A percentile compares a stretch with the other conserved stretches of the same genome.
Evolutionary conservation across 2,797 vertebrate species (phyloP).

Genomic region (Melanotaenia parkinsoni): DNA sequence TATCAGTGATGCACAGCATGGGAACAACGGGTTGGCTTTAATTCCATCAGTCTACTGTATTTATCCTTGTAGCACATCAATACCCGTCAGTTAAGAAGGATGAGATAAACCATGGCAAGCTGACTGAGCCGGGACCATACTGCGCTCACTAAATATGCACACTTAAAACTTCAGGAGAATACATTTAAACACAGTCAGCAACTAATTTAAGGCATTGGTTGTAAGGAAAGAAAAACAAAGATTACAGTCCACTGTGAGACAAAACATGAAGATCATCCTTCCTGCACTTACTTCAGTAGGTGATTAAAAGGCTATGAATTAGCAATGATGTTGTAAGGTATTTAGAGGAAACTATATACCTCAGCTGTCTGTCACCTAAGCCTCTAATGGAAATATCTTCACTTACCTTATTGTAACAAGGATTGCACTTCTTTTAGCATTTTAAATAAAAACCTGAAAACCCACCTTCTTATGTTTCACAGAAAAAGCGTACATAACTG

Average conservation of each 20-base stretch:
- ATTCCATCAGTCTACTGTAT: slow-evolving; percentile 77
- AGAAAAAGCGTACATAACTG: slow-evolving; percentile 54
- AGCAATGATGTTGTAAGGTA: slow-evolving; percentile 77
- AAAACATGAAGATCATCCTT: slow-evolving; percentile 69
- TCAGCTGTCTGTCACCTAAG: slow-evolving; percentile 69
- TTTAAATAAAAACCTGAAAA: slow-evolving; percentile 61
- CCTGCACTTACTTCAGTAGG: slow-evolving; percentile 65
- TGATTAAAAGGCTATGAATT: slow-evolving; percentile 80
- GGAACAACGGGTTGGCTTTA: slow-evolving; percentile 78
- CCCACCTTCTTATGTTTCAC: slow-evolving; percentile 50
- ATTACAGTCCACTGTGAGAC: slow-evolving; percentile 52
- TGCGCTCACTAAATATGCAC: slow-evolving; percentile 53
- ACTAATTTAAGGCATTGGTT: slow-evolving; percentile 49
- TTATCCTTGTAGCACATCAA: slow-evolving; percentile 80
- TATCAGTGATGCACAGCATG: slow-evolving; percentile 79
- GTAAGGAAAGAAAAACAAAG: slow-evolving; percentile 60
- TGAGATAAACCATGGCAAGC: slow-evolving; percentile 72
- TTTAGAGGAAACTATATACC: slow-evolving; percentile 77
- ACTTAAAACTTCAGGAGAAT: slow-evolving; percentile 56
- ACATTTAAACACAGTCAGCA: slow-evolving; percentile 33
- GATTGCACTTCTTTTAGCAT: slow-evolving; percentile 61
- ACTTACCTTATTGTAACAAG: slow-evolving; percentile 77
- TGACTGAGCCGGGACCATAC: slow-evolving; percentile 53
- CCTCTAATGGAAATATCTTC: slow-evolving; percentile 75
- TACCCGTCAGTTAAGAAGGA: slow-evolving; percentile 74